Evolutionary conservation across 1,140 invertebrate species (phyloP).

Genomic region (Eumaeus atala): DNA sequence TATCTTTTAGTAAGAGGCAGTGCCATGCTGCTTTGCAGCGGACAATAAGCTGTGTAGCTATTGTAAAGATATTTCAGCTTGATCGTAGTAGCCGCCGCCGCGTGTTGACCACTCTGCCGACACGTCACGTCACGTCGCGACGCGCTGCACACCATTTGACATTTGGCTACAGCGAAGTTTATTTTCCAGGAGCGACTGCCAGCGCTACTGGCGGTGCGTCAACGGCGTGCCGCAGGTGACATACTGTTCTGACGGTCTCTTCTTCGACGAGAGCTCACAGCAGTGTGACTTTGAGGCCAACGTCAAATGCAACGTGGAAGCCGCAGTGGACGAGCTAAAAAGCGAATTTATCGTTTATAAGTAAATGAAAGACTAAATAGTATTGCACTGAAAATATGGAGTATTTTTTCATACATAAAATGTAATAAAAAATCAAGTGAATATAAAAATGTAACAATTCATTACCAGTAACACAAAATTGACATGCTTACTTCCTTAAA

Average conservation of each 20-base stretch:
- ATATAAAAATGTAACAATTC: too few species aligned
- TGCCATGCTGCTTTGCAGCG: too few species aligned
- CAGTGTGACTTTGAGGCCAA: constrained; percentile 63
- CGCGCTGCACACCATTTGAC: too few species aligned
- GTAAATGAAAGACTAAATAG: constrained; percentile 18
- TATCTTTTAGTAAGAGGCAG: too few species aligned
- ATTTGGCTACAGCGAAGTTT: background rate
- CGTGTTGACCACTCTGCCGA: too few species aligned
- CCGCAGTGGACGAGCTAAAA: constrained; percentile 37
- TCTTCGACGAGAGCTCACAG: constrained; percentile 46
- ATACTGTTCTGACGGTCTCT: constrained; percentile 51
- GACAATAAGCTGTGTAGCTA: too few species aligned
- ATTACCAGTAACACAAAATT: too few species aligned
- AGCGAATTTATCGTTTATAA: constrained; percentile 54
- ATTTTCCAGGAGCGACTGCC: constrained; percentile 50
- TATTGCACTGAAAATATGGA: too few species aligned
- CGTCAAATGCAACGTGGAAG: constrained; percentile 32
- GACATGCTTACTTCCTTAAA: too few species aligned
- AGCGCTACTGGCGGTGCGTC: constrained; percentile 51
- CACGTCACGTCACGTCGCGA: too few species aligned
- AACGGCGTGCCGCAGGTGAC: constrained; percentile 34
- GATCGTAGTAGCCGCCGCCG: too few species aligned
- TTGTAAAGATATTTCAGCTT: too few species aligned
- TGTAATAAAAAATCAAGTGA: background rate
- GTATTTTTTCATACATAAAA: background rate